phyloP scores from a whole-genome alignment of 2,888 invertebrate species.

The Erebia palarica region DNA sequence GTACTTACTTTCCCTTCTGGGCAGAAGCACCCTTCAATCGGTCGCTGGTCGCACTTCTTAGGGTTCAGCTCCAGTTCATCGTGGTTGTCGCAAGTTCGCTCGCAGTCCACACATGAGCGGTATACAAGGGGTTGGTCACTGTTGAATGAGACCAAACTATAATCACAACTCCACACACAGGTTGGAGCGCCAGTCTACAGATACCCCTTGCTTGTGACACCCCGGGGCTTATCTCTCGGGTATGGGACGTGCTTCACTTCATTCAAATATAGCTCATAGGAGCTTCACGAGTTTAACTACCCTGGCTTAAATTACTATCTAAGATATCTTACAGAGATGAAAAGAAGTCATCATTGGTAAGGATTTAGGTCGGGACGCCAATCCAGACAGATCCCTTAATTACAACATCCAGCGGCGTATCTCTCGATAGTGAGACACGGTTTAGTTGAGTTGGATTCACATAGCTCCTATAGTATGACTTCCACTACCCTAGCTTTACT shows the following conservation, averaged over 20 bases:
- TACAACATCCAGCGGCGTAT: constrained; percentile 85
- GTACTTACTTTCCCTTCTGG: constrained; percentile 85
- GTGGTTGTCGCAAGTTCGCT: constrained; percentile 85
- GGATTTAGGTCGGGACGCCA: constrained; percentile 88
- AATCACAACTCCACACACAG: constrained; percentile 70
- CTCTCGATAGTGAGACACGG: constrained; percentile 85
- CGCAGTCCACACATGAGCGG: constrained; percentile 81
- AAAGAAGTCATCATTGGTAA: constrained; percentile 50
- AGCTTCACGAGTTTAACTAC: too few relatives aligned
- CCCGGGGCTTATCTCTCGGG: constrained; percentile 88
- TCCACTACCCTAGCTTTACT: constrained; percentile 78
- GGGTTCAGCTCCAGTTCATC: constrained; percentile 67
- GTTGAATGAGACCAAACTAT: neutral
- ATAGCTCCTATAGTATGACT: constrained; percentile 87
- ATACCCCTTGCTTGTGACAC: constrained; percentile 86
- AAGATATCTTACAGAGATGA: neutral
- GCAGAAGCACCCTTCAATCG: constrained; percentile 93
- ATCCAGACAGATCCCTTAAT: constrained; percentile 86
- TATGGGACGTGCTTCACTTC: constrained; percentile 81
- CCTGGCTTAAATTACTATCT: too few relatives aligned
- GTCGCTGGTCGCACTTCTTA: constrained; percentile 70
- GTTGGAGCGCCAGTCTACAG: constrained; percentile 86
- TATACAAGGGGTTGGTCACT: constrained; percentile 66
- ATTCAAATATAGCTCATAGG: too few relatives aligned
- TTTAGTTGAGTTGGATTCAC: constrained; percentile 78